Evolutionary conservation across 2,113 vertebrate species (phyloP), one percentile per base, ranked within the genome.

Genomic region (Tamias sibiricus): DNA sequence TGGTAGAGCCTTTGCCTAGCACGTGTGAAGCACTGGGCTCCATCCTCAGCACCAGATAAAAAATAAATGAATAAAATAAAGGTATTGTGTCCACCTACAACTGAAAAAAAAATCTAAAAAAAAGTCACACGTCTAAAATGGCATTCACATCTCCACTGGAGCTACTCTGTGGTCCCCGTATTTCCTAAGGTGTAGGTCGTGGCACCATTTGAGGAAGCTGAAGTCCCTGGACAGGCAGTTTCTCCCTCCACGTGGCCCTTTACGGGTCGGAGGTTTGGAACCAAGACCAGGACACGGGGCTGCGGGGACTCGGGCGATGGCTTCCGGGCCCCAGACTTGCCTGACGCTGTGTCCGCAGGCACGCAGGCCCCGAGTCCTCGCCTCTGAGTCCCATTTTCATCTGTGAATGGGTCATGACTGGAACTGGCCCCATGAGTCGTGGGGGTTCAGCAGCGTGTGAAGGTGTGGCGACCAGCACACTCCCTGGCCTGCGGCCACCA

Each of bases 401-500:
- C 57, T 54, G 14, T 68, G 47, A 57, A 49, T 77, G 91, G n/a
- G 14, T 52, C 52, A 7, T 8, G 28, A 26, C 28, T 69, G 40
- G 75, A 32, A 64, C 24, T 7, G 10, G 35, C 59, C 44, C 9
- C 54, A 8, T 16, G 42, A 5, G 42, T 37, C 54, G 42, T 35
- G 69, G 52, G 79, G 24, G 69, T 28, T n/a, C 5, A 37, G 28
- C 11, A 17, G 14, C 13, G 44, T 13, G 16, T 42, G 28, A 69
- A 47, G 2, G 8, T 9, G 9, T 71, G 13, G 16, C 32, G 57
- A 44, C 49, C 30, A 68, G 40, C 71, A 26, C 7, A 22, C 19
- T 8, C 69, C 26, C 30, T 4, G 0, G 10, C 7, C 5, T 12
- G 6, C 30, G 2, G 44, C 26, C 2, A 64, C 30, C 54, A 20